Evolutionary conservation across 2,797 vertebrate species (phyloP), one percentile per base, ranked within the genome.

Genomic region (Coregonus ussuriensis): DNA sequence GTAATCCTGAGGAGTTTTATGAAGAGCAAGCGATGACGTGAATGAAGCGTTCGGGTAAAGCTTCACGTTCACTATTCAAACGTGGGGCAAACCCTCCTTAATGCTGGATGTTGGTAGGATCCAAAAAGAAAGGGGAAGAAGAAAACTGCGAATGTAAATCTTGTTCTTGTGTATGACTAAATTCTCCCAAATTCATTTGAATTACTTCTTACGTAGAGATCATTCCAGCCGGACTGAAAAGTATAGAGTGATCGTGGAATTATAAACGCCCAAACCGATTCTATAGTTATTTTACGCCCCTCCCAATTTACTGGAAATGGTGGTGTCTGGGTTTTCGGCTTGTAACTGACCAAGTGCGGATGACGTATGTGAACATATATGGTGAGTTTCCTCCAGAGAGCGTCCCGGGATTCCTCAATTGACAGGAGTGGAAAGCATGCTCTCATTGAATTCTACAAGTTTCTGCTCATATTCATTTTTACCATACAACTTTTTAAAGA

Each of bases 361-460:
- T 92, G 88, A 94, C 93, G 95, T 93, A 92, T 83, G 59, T 94
- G 79, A 77, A 94, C 95, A 95, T 91, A 93, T 94, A 71, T 93
- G 93, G 93, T 67, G 85, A 86, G 83, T 90, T 94, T 93, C 93
- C 93, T 93, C 81, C 52, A 13, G 71, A 77, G 84, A 9, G 72
- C 9, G 65, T 84, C 54, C 70, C 73, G 93, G 94, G 91, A 92
- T 92, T 89, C 94, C 93, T 86, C 51, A 47, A 67, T 52, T 63
- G 59, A 63, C 59, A 11, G 59, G 21, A 63, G n/a, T 21, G 59
- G 59, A 13, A 63, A 63, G 21, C 21, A 25, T 4, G n/a, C 59
- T 63, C 25, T 63, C 59, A 11, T 63, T 63, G 21, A 63, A 63
- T 63, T 63, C 21, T 25, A 29, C n/a, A 63, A 21, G 59, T 63